phyloP scores from a whole-genome alignment of 2,797 vertebrate species.

The Enteromius unitaeniatus region DNA sequence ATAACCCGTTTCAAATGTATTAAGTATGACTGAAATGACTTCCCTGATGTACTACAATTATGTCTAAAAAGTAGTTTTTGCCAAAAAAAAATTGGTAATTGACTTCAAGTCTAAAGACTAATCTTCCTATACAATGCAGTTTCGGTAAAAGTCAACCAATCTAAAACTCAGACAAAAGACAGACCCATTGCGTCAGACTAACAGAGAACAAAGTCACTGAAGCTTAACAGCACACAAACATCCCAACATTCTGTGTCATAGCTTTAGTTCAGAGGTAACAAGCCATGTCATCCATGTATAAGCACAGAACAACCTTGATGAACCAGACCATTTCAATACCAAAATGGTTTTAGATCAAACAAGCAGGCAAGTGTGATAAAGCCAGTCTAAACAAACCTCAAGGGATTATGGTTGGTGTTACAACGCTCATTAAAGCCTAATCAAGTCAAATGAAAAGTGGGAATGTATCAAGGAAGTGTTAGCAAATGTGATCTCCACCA shows the following conservation, averaged over 20 bases:
- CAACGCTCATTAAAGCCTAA: constrained; percentile 39
- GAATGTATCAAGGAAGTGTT: constrained; percentile 21
- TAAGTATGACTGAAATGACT: background rate
- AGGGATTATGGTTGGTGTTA: constrained; percentile 8
- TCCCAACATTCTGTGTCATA: constrained; percentile 48
- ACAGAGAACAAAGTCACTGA: constrained; percentile 4
- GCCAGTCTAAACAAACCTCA: constrained; percentile 31
- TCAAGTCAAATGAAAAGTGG: constrained; percentile 35
- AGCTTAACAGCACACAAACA: constrained; percentile 48
- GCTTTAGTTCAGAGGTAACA: constrained; percentile 60
- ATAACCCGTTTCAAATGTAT: background rate
- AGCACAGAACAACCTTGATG: background rate
- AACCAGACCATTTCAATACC: constrained; percentile 10
- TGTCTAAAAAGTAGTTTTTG: background rate
- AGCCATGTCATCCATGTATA: constrained; percentile 36
- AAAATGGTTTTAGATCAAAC: constrained; percentile 17
- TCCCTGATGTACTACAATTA: background rate
- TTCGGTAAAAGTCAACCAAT: background rate
- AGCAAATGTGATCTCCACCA: constrained; percentile 44
- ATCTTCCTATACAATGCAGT: background rate
- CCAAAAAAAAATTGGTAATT: background rate
- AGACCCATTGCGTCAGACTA: background rate
- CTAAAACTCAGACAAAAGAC: background rate
- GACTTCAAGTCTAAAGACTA: background rate
- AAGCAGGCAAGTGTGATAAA: constrained; percentile 15